These are phyloP conservation scores for Tragelaphus buxtoni DNA, from an alignment of 2,113 vertebrate species.

Conservation along the genomic window DNA sequence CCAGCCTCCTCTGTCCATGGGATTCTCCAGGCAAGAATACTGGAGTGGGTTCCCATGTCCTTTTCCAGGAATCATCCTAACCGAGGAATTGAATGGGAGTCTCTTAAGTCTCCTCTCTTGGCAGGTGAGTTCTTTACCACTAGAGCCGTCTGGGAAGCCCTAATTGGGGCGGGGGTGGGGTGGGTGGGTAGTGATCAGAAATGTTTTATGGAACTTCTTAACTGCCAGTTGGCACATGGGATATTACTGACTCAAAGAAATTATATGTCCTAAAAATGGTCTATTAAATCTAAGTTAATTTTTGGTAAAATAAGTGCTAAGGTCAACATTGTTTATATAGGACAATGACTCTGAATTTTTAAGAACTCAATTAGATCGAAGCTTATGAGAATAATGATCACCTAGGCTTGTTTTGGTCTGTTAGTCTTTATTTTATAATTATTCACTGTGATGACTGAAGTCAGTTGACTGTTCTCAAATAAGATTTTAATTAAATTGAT, in stretches of 20 bases:
- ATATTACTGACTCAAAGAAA: slow-evolving; percentile 6
- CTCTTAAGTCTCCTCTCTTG: not conserved
- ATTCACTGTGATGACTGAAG: slow-evolving; percentile 39
- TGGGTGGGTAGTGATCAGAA: not conserved
- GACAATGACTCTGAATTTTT: slow-evolving; percentile 24
- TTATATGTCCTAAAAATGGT: not conserved
- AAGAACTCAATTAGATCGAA: slow-evolving; percentile 31
- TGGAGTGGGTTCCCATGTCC: not conserved
- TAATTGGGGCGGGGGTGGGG: too few species aligned
- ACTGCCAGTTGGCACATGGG: not conserved
- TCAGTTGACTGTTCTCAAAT: slow-evolving; percentile 42
- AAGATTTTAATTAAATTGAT: slow-evolving; percentile 60
- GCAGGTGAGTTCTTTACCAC: not conserved
- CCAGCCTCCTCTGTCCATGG: not conserved
- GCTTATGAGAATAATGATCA: slow-evolving; percentile 20
- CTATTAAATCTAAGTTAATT: slow-evolving; percentile 27
- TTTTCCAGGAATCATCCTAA: not conserved
- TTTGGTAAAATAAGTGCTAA: slow-evolving; percentile 43
- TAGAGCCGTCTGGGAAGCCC: not conserved
- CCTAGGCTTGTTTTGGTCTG: slow-evolving; percentile 36
- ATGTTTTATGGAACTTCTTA: not conserved
- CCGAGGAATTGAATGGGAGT: not conserved
- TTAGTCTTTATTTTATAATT: slow-evolving; percentile 53
- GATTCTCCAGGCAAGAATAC: not conserved
- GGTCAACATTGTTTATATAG: slow-evolving; percentile 17